Evolutionary conservation across 2,888 invertebrate genomes (phyloP).

Genomic region (Mantis religiosa): DNA sequence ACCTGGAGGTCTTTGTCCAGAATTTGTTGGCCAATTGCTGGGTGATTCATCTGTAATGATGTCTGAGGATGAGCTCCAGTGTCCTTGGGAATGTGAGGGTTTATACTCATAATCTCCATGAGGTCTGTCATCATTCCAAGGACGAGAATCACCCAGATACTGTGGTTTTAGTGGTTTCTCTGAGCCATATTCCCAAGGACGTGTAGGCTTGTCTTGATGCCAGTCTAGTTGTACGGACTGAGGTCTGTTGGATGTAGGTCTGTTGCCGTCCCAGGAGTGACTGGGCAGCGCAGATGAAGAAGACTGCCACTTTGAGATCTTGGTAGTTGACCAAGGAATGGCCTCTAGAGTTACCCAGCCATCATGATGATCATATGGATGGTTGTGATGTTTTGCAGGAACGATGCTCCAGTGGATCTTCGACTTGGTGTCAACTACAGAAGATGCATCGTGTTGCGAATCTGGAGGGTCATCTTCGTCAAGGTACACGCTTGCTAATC

Average conservation of each 20-base stretch:
- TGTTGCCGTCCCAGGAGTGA: background rate
- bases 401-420: slow-evolving; percentile 37
- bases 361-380: slow-evolving; percentile 63
- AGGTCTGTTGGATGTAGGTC: background rate
- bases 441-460: slow-evolving; percentile 13
- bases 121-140: background rate
- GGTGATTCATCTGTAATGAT: slow-evolving; percentile 52
- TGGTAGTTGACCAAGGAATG: slow-evolving; percentile 74
- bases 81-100: background rate
- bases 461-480: slow-evolving; percentile 30
- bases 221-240: background rate
- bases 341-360: slow-evolving; percentile 76
- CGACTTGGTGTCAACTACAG: slow-evolving; percentile 34
- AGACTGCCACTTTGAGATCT: slow-evolving; percentile 76
- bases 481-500: slow-evolving; percentile 35
- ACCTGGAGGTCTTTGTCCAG: slow-evolving; percentile 34
- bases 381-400: slow-evolving; percentile 42
- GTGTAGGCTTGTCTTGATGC: background rate
- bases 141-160: background rate
- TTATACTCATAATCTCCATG: slow-evolving; percentile 1
- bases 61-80: slow-evolving; percentile 38
- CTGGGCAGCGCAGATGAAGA: slow-evolving; percentile 38
- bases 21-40: slow-evolving; percentile 45
- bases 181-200: slow-evolving; percentile 13
- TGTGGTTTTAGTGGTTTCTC: background rate